Base-by-base conservation (phyloP, 1,140 invertebrate species). In the Euglossa dilemma region DNA sequence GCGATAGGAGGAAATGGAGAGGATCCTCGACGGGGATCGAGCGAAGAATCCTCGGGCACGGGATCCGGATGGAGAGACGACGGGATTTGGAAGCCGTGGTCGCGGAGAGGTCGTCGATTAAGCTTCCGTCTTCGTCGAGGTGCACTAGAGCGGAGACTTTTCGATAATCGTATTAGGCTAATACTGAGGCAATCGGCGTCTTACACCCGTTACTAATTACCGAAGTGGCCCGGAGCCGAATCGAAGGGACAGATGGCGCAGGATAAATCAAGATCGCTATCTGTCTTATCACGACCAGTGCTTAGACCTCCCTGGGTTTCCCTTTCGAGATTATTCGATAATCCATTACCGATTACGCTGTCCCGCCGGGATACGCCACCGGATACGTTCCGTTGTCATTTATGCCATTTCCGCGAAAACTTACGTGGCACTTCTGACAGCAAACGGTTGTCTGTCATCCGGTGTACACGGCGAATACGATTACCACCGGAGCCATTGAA, bases 231-330 rank as follows among this genome's bases (percentile, higher is more conserved):
- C n/a, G 45, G 16, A 73, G 72, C 50, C 45, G 43, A 57, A 75
- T 69, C 67, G 52, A 45, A 78, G 23, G 50, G 56, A 74, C 73
- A 71, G 77, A 84, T 76, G 72, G 64, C 69, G 69, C 47, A 63
- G 66, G 73, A 86, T 89, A 88, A 88, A 89, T 89, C 84, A 89
- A 89, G 87, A 89, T 88, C 43, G 50, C 61, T 89, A 89, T 88
- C 87, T 59, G 67, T 54, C 73, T 86, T 86, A 89, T 89, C 87
- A 82, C 59, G 82, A 56, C 64, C 56, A 85, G 84, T 84, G 78
- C 80, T 84, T 81, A 88, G 64, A n/a, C n/a, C 54, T 50, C 23
- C 36, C 36, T 36, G 4, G 76, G 74, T 73, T 82, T 70, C 74
- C 63, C 81, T 70, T 83, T 78, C 66, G 72, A 67, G 54, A 76